Conservation (phyloP, 1,140 invertebrate genomes). For the Cydia strobilella region DNA sequence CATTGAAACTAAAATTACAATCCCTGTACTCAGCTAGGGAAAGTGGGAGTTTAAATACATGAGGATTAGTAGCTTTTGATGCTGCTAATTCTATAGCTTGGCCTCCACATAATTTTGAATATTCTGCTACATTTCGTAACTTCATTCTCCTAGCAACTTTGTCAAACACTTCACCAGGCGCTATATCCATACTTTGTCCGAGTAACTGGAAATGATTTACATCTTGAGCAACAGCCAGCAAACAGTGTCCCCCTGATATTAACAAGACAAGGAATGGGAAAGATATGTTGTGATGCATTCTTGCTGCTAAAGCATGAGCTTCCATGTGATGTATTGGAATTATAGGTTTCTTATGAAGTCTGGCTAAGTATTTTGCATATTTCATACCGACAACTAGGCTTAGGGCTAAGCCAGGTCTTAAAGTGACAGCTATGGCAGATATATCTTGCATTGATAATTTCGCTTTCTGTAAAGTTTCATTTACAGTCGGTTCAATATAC, state of each 20-base stretch:
- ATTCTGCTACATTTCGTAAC: slow-evolving; percentile 89
- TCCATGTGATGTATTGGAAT: slow-evolving; percentile 99
- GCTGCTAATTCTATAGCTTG: slow-evolving; percentile 92
- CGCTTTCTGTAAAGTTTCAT: slow-evolving; percentile 85
- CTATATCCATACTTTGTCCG: slow-evolving; percentile 89
- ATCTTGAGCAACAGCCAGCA: slow-evolving; percentile 89
- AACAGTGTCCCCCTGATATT: slow-evolving; percentile 95
- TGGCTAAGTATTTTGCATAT: slow-evolving; percentile 91
- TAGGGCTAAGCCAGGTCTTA: slow-evolving; percentile 91
- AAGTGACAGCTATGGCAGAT: slow-evolving; percentile 93
- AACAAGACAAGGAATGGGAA: slow-evolving; percentile 96
- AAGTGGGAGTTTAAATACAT: slow-evolving; percentile 84
- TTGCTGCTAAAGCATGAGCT: slow-evolving; percentile 94
- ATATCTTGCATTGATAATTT: slow-evolving; percentile 85
- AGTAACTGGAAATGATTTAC: slow-evolving; percentile 90
- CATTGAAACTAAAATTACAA: slow-evolving; percentile 76
- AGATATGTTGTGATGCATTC: slow-evolving; percentile 85
- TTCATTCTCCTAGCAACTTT: slow-evolving; percentile 94
- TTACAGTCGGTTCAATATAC: slow-evolving; percentile 88
- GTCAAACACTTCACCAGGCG: slow-evolving; percentile 96
- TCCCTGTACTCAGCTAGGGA: slow-evolving; percentile 81
- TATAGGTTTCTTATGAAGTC: slow-evolving; percentile 88
- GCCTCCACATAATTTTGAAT: slow-evolving; percentile 89
- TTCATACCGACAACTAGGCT: slow-evolving; percentile 91
- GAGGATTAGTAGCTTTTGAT: slow-evolving; percentile 84